phyloP scores from a whole-genome alignment of 1,140 invertebrate genomes.

The Ctenoplectra terminalis region DNA sequence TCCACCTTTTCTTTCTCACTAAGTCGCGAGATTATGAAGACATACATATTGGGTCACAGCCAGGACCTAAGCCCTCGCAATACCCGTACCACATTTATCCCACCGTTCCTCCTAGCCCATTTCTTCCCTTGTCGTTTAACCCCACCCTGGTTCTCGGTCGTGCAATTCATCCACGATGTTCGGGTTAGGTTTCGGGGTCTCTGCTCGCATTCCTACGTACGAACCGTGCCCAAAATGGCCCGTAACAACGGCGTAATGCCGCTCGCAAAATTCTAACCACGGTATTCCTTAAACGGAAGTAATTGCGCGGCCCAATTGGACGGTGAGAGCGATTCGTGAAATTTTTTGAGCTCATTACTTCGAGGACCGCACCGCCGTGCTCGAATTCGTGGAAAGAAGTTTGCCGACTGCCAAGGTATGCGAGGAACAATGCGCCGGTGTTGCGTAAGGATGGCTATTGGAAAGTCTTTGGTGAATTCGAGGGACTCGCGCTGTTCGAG shows the following conservation, averaged over 20 bases:
- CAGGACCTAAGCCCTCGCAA: conserved; percentile 58
- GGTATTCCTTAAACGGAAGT: background rate
- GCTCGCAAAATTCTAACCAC: background rate
- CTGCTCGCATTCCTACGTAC: background rate
- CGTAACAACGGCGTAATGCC: background rate
- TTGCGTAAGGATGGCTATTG: background rate
- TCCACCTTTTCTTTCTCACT: conserved; percentile 32
- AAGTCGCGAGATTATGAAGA: conserved; percentile 67
- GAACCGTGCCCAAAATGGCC: background rate
- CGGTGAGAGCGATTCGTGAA: background rate
- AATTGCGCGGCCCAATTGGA: background rate
- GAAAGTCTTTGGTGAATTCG: background rate
- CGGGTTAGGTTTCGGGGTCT: too few relatives aligned
- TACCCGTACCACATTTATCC: conserved; percentile 35
- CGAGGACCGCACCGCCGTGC: background rate
- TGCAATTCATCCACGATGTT: conserved; percentile 39
- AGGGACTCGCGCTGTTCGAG: too few relatives aligned
- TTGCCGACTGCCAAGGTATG: background rate
- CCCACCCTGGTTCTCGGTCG: background rate
- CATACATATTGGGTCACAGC: conserved; percentile 60
- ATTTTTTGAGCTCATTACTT: background rate
- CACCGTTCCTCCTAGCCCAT: background rate
- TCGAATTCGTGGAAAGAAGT: background rate
- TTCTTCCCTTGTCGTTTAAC: conserved; percentile 14
- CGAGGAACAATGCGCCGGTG: background rate